Conservation (phyloP, 2,888 invertebrate genomes). For the Horisme vitalbata region DNA sequence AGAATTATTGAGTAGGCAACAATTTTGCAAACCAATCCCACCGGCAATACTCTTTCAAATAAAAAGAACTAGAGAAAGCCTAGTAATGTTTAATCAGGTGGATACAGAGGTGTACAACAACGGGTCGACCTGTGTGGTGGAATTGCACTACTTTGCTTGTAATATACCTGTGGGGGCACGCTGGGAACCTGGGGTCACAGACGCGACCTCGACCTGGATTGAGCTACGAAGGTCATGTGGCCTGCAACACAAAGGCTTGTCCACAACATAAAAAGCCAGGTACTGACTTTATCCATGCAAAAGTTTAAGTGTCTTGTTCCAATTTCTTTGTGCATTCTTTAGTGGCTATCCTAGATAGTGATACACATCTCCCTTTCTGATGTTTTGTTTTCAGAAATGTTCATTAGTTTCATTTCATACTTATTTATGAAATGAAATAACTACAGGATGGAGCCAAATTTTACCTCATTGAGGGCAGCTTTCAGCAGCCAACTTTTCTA, state of each 20-base stretch:
- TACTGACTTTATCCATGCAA: constrained; percentile 14
- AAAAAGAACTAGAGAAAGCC: constrained; percentile 9
- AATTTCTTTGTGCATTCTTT: constrained; percentile 1
- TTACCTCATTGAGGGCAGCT: too few species aligned
- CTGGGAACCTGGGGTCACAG: constrained; percentile 39
- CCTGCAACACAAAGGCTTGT: constrained; percentile 41
- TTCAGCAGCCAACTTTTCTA: too few species aligned
- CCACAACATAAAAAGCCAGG: constrained; percentile 25
- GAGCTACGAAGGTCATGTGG: constrained; percentile 51
- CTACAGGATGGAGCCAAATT: too few species aligned
- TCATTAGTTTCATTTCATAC: too few species aligned
- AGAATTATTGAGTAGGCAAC: constrained; percentile 3
- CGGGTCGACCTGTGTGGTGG: constrained; percentile 25
- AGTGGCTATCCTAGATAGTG: background rate
- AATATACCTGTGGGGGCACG: constrained; percentile 40
- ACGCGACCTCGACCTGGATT: constrained; percentile 61
- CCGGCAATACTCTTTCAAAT: constrained; percentile 5
- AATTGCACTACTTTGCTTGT: constrained; percentile 36
- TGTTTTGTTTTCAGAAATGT: too few species aligned
- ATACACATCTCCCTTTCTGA: background rate
- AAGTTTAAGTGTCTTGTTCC: constrained; percentile 1
- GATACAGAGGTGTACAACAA: constrained; percentile 15
- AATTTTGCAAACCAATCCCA: constrained; percentile 3
- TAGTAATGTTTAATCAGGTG: constrained; percentile 26
- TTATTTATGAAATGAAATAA: too few species aligned